phyloP scores from a whole-genome alignment of 2,797 vertebrate species.

The Rhynchonycteris naso region DNA sequence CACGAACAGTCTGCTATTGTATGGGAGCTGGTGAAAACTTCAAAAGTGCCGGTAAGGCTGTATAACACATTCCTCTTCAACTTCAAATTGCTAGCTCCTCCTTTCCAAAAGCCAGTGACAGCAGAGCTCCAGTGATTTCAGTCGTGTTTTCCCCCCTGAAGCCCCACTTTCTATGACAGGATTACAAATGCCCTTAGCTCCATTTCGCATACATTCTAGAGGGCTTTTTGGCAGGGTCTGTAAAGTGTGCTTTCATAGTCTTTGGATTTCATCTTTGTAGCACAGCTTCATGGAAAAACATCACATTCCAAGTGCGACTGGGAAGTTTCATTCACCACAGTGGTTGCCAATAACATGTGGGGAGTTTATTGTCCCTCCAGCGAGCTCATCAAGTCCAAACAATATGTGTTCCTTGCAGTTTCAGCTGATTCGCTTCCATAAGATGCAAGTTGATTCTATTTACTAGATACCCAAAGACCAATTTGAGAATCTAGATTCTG shows the following conservation, averaged over 20 bases:
- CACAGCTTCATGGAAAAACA: conserved; percentile 70
- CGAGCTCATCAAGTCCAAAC: conserved; percentile 64
- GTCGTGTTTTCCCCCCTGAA: conserved; percentile 37
- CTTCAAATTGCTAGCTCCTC: conserved; percentile 60
- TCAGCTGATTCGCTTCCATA: conserved; percentile 57
- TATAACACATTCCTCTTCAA: conserved; percentile 56
- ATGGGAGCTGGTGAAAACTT: conserved; percentile 42
- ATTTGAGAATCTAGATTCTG: conserved; percentile 49
- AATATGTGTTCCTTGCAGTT: conserved; percentile 57
- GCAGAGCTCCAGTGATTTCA: neutral
- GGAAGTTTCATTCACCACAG: conserved; percentile 77
- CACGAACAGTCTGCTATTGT: conserved; percentile 14
- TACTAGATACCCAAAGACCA: conserved; percentile 36
- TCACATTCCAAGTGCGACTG: conserved; percentile 69
- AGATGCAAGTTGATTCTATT: conserved; percentile 49
- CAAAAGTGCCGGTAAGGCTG: neutral
- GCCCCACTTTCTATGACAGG: conserved; percentile 43
- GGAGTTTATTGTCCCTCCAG: conserved; percentile 67
- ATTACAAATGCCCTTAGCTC: conserved; percentile 57
- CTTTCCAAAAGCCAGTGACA: conserved; percentile 41
- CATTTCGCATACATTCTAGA: conserved; percentile 60
- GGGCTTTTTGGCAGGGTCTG: conserved; percentile 56
- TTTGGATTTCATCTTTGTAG: conserved; percentile 73
- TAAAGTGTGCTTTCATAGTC: conserved; percentile 59
- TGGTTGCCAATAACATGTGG: conserved; percentile 72